Conservation (phyloP, 2,888 invertebrate species). For the Mesoligia furuncula region DNA sequence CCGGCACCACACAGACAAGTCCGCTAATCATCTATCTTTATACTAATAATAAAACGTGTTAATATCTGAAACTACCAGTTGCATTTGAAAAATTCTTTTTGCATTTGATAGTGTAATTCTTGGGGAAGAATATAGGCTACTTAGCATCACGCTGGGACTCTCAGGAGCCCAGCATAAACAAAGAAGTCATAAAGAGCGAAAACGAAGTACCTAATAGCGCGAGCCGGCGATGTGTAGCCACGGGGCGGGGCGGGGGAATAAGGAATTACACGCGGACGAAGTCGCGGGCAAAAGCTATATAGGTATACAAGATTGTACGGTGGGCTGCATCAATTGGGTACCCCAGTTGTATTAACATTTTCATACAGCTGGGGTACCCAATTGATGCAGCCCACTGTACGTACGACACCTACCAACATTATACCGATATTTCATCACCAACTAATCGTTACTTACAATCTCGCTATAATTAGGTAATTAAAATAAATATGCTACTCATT, state of each 20-base stretch:
- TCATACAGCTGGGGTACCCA: too few relatives aligned
- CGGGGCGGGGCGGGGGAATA: not conserved
- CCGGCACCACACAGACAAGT: too few relatives aligned
- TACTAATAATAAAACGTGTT: not conserved
- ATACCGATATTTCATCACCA: too few relatives aligned
- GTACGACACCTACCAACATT: not conserved
- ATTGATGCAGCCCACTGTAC: too few relatives aligned
- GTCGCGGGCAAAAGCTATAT: not conserved
- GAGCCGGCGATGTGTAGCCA: not conserved
- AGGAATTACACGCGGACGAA: not conserved
- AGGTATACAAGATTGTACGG: too few relatives aligned
- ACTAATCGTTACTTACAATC: not conserved
- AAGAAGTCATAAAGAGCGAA: not conserved
- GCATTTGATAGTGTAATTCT: not conserved
- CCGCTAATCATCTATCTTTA: not conserved
- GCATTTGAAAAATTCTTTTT: not conserved
- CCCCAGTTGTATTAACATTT: too few relatives aligned
- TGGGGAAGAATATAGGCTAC: not conserved
- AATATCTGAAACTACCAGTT: not conserved
- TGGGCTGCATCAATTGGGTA: too few relatives aligned
- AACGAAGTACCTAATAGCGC: not conserved
- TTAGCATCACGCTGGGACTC: not conserved
- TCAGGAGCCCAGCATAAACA: not conserved
- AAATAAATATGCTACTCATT: too few relatives aligned
- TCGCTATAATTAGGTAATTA: not conserved